phyloP scores from a whole-genome alignment of 2,797 vertebrate genomes.

The Periophthalmus magnuspinnatus region DNA sequence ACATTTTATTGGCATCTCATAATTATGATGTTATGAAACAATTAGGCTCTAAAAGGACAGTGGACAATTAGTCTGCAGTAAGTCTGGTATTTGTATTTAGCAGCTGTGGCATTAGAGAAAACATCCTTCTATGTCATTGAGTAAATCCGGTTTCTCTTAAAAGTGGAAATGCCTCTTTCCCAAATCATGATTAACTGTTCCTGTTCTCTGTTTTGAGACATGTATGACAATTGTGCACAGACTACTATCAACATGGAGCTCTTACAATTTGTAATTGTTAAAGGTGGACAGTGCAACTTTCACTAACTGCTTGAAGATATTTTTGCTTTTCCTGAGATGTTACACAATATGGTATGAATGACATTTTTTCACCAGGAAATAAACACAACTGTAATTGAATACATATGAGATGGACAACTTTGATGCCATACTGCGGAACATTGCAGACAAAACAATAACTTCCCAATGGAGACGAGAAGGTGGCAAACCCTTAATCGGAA shows the following conservation, averaged over 20 bases:
- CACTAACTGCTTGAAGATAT: too few species aligned
- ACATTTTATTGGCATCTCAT: too few species aligned
- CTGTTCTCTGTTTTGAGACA: background rate
- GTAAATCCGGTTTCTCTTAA: constrained; percentile 5
- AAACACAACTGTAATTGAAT: background rate
- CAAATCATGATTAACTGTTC: background rate
- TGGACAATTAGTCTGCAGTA: background rate
- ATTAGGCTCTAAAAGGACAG: too few species aligned
- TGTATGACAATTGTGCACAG: too few species aligned
- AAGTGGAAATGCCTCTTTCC: constrained; percentile 11
- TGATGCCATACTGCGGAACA: background rate
- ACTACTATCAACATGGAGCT: too few species aligned
- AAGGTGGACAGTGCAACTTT: too few species aligned
- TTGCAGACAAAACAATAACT: too few species aligned
- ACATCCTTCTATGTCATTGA: background rate
- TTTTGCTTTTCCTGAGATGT: too few species aligned
- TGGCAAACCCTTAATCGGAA: background rate
- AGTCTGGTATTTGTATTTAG: background rate
- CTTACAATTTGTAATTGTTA: too few species aligned
- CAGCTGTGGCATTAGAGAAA: background rate
- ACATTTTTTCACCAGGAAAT: too few species aligned
- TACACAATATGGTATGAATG: too few species aligned
- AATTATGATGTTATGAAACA: too few species aligned
- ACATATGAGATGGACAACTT: background rate
- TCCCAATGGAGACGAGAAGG: background rate